Conservation (phyloP, 2,113 vertebrate species). For the Thamnaconus septentrionalis region DNA sequence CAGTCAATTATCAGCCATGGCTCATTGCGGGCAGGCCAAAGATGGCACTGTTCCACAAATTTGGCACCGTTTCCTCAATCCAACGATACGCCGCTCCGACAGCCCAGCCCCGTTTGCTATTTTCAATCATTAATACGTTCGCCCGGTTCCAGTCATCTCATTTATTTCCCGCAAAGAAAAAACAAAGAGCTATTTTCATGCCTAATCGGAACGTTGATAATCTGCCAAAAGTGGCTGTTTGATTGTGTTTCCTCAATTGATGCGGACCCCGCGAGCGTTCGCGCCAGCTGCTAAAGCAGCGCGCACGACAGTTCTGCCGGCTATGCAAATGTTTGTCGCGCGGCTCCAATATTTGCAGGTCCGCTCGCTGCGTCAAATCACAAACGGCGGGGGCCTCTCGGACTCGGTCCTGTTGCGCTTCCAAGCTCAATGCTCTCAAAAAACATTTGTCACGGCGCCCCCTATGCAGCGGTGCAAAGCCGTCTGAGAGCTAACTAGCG, state of each 20-base stretch:
- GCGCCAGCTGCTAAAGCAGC: slow-evolving; percentile 2
- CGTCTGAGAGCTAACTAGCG: slow-evolving; percentile 47
- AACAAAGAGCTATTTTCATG: slow-evolving; percentile 30
- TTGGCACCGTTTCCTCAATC: neutral
- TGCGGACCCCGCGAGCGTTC: slow-evolving; percentile 10
- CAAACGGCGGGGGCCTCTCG: no score
- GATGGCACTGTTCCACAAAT: neutral
- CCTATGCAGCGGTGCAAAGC: slow-evolving; percentile 15
- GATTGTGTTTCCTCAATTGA: slow-evolving; percentile 2
- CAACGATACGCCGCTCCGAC: neutral
- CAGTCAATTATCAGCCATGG: slow-evolving; percentile 1
- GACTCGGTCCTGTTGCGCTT: no score
- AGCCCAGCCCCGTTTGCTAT: no score
- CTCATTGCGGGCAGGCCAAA: slow-evolving; percentile 5
- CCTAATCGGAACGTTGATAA: slow-evolving; percentile 30
- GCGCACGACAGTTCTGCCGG: slow-evolving; percentile 15
- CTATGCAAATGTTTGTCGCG: slow-evolving; percentile 5
- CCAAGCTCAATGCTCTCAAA: neutral
- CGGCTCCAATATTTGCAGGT: no score
- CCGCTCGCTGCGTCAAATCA: no score
- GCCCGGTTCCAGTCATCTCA: slow-evolving; percentile 10
- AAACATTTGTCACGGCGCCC: slow-evolving; percentile 36
- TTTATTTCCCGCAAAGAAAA: slow-evolving; percentile 22
- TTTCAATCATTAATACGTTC: slow-evolving; percentile 12
- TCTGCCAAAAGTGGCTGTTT: slow-evolving; percentile 23